These are phyloP conservation scores for Sebastolobus altivelis DNA, from an alignment of 2,797 vertebrate genomes.

Conservation along the genomic window DNA sequence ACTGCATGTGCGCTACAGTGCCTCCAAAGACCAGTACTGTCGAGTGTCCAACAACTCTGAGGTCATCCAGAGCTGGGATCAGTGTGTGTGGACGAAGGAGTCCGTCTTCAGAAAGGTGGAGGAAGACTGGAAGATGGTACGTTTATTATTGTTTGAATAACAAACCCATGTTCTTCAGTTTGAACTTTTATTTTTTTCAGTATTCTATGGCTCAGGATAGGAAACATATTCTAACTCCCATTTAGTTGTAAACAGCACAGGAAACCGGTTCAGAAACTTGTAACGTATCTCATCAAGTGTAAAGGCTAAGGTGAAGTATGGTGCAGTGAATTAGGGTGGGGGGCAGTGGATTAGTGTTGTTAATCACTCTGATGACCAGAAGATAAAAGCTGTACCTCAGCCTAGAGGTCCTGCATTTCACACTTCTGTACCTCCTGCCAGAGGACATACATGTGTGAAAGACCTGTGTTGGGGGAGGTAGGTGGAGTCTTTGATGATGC, in stretches of 20 bases:
- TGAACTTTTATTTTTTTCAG: too few species aligned
- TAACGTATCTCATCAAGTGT: fast-evolving
- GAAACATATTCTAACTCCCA: neutral
- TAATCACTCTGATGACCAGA: neutral
- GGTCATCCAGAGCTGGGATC: conserved; percentile 88
- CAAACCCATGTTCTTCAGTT: neutral
- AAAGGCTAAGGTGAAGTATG: neutral
- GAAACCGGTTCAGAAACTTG: neutral
- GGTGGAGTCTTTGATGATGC: neutral
- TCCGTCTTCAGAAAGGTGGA: conserved; percentile 93
- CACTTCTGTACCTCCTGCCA: neutral
- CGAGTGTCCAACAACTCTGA: conserved; percentile 87
- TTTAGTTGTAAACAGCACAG: neutral
- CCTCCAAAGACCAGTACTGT: conserved; percentile 89
- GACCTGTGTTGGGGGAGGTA: neutral
- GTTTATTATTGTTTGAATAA: conserved; percentile 24
- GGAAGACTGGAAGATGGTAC: conserved; percentile 95
- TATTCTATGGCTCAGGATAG: neutral
- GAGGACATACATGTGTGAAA: neutral
- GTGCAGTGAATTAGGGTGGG: neutral
- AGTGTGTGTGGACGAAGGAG: conserved; percentile 89
- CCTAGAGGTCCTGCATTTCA: neutral
- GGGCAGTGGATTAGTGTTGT: neutral
- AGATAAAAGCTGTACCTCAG: neutral
- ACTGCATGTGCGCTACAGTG: conserved; percentile 90